A percentile compares a stretch with the other conserved stretches of the same genome.
These are phyloP conservation scores for Meteorus colon DNA, from an alignment of 2,888 invertebrate genomes.

Conservation along the genomic window DNA sequence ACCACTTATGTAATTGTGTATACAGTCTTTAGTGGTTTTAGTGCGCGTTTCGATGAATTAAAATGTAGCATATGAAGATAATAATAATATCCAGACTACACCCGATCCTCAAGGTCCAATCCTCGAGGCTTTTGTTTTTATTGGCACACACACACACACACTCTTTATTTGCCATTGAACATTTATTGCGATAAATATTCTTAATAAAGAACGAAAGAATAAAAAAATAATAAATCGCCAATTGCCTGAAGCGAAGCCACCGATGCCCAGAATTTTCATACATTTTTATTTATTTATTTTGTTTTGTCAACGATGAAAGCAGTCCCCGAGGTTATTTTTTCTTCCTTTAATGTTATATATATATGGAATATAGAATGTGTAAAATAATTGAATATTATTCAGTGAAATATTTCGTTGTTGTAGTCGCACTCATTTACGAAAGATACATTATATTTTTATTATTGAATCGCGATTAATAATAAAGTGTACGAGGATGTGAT, in stretches of 20 bases:
- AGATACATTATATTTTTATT: slow-evolving; percentile 48
- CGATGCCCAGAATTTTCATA: slow-evolving; percentile 1
- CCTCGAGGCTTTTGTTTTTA: slow-evolving; percentile 25
- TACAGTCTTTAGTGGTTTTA: slow-evolving; percentile 25
- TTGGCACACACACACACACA: neutral
- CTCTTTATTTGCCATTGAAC: neutral
- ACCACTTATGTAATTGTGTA: slow-evolving; percentile 13
- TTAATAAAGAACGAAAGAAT: neutral
- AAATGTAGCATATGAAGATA: slow-evolving; percentile 6
- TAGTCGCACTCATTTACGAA: slow-evolving; percentile 40
- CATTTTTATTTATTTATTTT: slow-evolving; percentile 7
- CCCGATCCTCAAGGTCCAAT: slow-evolving; percentile 36
- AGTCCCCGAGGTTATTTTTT: slow-evolving; percentile 21
- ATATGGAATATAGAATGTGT: neutral
- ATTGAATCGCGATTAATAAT: slow-evolving; percentile 46
- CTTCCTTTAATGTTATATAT: neutral
- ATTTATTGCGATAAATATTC: neutral
- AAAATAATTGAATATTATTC: neutral
- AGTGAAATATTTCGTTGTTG: slow-evolving; percentile 22
- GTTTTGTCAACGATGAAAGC: slow-evolving; percentile 28
- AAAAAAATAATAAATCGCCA: neutral
- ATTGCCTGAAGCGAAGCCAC: slow-evolving; percentile 6
- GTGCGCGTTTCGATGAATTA: slow-evolving; percentile 29
- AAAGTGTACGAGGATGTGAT: slow-evolving; percentile 34
- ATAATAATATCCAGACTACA: slow-evolving; percentile 36